A percentile compares a stretch with the other conserved stretches of the same genome.
Conservation (phyloP, 2,888 invertebrate genomes). For the Myopa testacea region DNA sequence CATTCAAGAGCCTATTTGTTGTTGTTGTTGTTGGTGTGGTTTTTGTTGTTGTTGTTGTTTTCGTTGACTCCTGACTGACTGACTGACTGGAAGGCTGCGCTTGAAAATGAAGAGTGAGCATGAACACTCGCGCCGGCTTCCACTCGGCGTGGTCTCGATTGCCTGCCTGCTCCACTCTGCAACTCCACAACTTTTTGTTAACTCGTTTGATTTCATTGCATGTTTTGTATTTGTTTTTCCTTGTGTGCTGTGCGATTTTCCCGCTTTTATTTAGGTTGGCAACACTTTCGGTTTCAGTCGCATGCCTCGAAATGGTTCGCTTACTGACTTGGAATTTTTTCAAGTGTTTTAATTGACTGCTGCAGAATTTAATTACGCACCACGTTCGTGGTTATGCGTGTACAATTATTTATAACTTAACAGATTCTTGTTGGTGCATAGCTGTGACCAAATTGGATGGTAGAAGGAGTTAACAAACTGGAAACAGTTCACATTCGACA, state of each 20-base stretch:
- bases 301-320: not conserved
- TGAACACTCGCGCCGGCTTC: not conserved
- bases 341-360: slow-evolving; percentile 13
- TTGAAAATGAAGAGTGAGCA: slow-evolving; percentile 23
- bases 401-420: no score
- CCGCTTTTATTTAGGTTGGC: slow-evolving; percentile 26
- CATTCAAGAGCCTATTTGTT: not conserved
- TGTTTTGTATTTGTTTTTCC: not conserved
- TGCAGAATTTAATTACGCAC: not conserved
- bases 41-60: not conserved
- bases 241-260: not conserved
- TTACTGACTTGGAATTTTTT: slow-evolving; percentile 18
- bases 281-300: slow-evolving; percentile 35
- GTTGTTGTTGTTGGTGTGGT: not conserved
- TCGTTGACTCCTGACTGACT: not conserved
- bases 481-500: no score
- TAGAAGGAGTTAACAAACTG: no score
- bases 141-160: not conserved
- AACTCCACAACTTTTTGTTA: not conserved
- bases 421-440: no score
- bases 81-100: slow-evolving; percentile 13
- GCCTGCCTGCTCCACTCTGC: slow-evolving; percentile 12
- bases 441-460: no score
- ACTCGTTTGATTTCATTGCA: not conserved
- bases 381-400: no score